Evolutionary conservation across 2,888 invertebrate species (phyloP), one percentile per base, ranked within the genome.

Genomic region (Xiphydria camelus): DNA sequence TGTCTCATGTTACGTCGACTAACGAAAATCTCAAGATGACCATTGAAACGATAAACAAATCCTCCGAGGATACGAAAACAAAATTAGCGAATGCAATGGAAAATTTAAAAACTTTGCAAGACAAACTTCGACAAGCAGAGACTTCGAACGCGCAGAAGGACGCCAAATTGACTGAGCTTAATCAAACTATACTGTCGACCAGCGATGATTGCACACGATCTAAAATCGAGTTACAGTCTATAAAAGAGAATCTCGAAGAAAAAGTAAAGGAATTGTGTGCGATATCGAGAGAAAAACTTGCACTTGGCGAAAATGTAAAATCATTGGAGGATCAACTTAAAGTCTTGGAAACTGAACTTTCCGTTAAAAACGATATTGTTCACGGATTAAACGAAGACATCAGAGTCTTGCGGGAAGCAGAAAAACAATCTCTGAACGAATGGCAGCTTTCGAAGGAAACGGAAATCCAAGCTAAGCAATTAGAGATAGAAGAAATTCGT

Each of bases 181-280:
- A 77, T 56, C 76, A 77, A 57, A 77, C 78, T 58, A 73, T 82
- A 47, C 66, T 73, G 3, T 55, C 77, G 36, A 64, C 80, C 9
- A 79, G 78, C 69, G 77, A 76, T 26, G 77, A 78, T 32, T 77
- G 78, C 14, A 77, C 76, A 23, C 74, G 78, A 32, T 78, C 78
- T 3, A 77, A 78, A 70, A 73, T 76, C 1, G 78, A 79, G 57
- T 62, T 80, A 41, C 78, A 80, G 71, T 77, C 79, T 64, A 77
- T 80, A 52, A 77, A 80, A 33, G 79, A 80, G 44, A 78, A 78
- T 62, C 57, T 80, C 29, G 76, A 78, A 39, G 77, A 76, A 59
- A 79, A 79, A 9, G 78, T 79, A 55, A 78, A 79, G 52, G 79
- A 80, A 51, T 68, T 81, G 23, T 77, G 77, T 57, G 77, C 78